These are phyloP conservation scores for Cylloceria caligata DNA, from an alignment of 2,888 invertebrate genomes.

Conservation along the genomic window DNA sequence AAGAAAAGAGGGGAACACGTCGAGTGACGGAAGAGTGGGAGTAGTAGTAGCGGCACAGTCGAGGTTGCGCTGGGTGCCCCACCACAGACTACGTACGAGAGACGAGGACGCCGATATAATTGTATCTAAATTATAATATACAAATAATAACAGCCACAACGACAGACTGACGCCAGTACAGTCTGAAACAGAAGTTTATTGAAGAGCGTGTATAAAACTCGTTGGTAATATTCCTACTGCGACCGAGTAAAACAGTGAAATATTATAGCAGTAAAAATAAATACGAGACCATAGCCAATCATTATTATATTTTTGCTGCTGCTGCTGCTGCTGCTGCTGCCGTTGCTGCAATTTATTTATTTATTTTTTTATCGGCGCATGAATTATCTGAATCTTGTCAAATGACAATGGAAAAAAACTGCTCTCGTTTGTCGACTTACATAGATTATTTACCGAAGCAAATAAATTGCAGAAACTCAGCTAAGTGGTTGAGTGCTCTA, in stretches of 20 bases:
- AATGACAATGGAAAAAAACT: not conserved
- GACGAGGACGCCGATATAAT: constrained; percentile 82
- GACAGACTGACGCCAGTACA: constrained; percentile 84
- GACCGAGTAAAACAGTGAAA: not conserved
- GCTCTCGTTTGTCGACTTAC: not conserved
- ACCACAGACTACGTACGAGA: constrained; percentile 68
- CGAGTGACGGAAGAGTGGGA: constrained; percentile 56
- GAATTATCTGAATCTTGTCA: constrained; percentile 14
- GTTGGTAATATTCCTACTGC: not conserved
- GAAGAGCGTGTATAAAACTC: constrained; percentile 22
- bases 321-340: not conserved
- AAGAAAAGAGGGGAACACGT: constrained; percentile 50
- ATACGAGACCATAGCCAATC: constrained; percentile 9
- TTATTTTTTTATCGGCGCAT: not conserved
- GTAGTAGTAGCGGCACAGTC: constrained; percentile 52
- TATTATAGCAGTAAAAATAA: constrained; percentile 5
- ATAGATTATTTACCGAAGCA: constrained; percentile 3
- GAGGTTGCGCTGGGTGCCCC: constrained; percentile 55
- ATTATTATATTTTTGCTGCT: not conserved
- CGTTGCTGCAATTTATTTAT: not conserved
- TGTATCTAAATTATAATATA: constrained; percentile 85
- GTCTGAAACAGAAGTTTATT: constrained; percentile 70
- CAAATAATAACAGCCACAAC: constrained; percentile 84
- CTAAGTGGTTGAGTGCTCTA: not conserved
- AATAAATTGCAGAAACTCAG: not conserved